Percentiles rank a stretch among this genome's conserved stretches.
Evolutionary conservation across 2,797 vertebrate species (phyloP).

Genomic region (Xenentodon cancila): DNA sequence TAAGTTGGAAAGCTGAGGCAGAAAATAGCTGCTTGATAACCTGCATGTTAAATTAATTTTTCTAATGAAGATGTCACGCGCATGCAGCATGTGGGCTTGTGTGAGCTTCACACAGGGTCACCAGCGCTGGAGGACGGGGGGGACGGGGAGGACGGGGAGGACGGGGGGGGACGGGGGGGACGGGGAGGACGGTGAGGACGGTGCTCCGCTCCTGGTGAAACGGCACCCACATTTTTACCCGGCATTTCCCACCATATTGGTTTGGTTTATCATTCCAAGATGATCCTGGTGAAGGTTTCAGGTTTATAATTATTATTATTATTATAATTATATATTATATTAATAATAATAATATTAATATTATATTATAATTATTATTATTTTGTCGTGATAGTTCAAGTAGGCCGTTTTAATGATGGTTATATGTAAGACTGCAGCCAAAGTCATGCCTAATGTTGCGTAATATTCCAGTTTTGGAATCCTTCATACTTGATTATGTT

Average conservation of each 20-base stretch:
- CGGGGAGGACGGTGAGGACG: conserved; percentile 13
- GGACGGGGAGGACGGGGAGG: conserved; percentile 8
- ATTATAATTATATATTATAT: too few species aligned
- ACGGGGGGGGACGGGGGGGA: conserved; percentile 11
- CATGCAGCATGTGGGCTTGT: conserved; percentile 54
- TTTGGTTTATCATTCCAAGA: conserved; percentile 41
- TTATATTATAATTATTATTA: conserved; percentile 26
- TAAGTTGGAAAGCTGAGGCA: conserved; percentile 28
- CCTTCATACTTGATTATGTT: conserved; percentile 61
- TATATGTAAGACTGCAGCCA: conserved; percentile 41
- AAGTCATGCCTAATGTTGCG: conserved; percentile 34
- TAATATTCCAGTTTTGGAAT: conserved; percentile 56
- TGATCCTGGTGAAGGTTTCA: conserved; percentile 10
- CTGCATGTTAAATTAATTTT: conserved; percentile 57
- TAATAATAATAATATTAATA: too few species aligned
- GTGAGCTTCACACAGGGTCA: conserved; percentile 45
- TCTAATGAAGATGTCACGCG: conserved; percentile 51
- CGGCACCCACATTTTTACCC: conserved; percentile 28
- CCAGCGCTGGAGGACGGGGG: conserved; percentile 33
- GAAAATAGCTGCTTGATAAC: conserved; percentile 22
- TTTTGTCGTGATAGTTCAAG: conserved; percentile 14
- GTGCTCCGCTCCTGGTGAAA: conserved; percentile 10
- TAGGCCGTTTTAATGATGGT: conserved; percentile 21
- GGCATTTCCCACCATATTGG: conserved; percentile 33
- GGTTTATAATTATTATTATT: conserved; percentile 9